phyloP scores from a whole-genome alignment of 2,113 vertebrate species.

The Taxidea taxus region DNA sequence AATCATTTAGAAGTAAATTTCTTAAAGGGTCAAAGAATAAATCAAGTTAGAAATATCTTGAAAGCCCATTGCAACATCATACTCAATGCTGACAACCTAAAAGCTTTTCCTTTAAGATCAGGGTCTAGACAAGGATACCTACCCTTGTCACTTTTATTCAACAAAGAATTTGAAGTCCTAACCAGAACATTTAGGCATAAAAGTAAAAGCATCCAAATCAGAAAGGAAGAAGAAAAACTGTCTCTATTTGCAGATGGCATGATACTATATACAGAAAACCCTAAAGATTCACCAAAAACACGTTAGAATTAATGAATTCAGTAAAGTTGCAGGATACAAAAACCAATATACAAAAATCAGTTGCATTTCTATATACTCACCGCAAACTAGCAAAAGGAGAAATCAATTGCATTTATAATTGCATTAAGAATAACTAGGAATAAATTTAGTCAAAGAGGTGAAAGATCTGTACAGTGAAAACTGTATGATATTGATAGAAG shows the following conservation, averaged over 20 bases:
- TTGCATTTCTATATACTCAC: background rate
- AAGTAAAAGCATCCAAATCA: background rate
- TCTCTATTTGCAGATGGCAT: background rate
- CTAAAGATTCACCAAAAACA: background rate
- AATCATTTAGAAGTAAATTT: background rate
- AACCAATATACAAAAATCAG: background rate
- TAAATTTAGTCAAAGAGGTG: background rate
- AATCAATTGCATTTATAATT: background rate
- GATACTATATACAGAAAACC: background rate
- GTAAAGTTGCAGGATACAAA: background rate
- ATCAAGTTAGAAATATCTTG: background rate
- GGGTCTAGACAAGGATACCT: background rate
- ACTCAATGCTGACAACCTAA: background rate
- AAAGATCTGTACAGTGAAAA: background rate
- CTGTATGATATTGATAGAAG: background rate
- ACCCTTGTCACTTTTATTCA: background rate
- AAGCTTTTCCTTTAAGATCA: background rate
- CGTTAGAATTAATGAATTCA: background rate
- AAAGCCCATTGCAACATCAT: background rate
- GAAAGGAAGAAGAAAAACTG: background rate
- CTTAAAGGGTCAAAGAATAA: background rate
- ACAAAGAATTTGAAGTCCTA: background rate
- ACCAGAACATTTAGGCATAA: background rate
- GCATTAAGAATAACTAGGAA: background rate
- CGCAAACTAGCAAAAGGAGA: background rate